Conservation (phyloP, 2,888 invertebrate species). For the Plutella xylostella region DNA sequence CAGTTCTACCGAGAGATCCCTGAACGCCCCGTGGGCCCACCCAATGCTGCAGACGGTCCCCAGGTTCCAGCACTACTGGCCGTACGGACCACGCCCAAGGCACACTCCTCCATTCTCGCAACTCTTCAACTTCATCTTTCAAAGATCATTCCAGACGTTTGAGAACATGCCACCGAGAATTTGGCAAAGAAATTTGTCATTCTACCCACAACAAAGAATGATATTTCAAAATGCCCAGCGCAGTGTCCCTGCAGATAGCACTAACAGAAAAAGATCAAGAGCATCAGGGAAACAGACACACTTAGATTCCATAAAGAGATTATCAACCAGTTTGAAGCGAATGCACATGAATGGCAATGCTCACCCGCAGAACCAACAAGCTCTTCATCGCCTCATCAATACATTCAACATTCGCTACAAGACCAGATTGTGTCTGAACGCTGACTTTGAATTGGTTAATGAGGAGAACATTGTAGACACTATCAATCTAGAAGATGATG, state of each 20-base stretch:
- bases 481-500: conserved; percentile 37
- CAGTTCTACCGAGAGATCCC: conserved; percentile 13
- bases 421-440: conserved; percentile 30
- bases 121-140: conserved; percentile 30
- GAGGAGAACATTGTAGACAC: conserved; percentile 41
- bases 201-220: too few species aligned
- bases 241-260: too few species aligned
- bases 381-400: conserved; percentile 32
- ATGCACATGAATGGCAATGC: conserved; percentile 22
- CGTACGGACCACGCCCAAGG: background rate
- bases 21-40: background rate
- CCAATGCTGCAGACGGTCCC: background rate
- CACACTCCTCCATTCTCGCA: background rate
- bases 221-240: too few species aligned
- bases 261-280: conserved; percentile 24
- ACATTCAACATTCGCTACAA: conserved; percentile 43
- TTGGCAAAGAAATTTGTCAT: too few species aligned
- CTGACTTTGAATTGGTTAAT: conserved; percentile 29
- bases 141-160: conserved; percentile 27
- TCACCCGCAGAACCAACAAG: conserved; percentile 24
- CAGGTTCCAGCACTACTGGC: background rate
- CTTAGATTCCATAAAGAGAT: conserved; percentile 30
- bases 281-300: conserved; percentile 23
- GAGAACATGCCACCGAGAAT: conserved; percentile 23
- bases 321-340: conserved; percentile 30